phyloP scores from a whole-genome alignment of 2,113 vertebrate genomes.

The Hippocampus comes region DNA sequence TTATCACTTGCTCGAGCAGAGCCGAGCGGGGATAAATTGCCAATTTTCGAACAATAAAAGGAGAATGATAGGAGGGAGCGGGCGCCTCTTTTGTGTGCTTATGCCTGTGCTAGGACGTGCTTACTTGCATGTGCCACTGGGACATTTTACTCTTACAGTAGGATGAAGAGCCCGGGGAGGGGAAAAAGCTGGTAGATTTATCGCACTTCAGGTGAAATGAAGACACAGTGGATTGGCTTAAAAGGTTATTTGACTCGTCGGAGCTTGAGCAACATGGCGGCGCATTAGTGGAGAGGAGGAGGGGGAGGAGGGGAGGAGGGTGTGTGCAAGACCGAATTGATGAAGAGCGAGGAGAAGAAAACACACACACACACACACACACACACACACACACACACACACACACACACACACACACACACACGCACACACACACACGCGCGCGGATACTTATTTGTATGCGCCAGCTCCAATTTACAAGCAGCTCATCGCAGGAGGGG shows the following conservation, averaged over 20 bases:
- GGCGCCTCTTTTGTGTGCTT: background rate
- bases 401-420: background rate
- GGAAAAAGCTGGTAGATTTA: slow-evolving; percentile 4
- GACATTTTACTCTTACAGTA: slow-evolving; percentile 2
- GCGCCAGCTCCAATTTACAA: slow-evolving; percentile 14
- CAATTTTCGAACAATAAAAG: slow-evolving; percentile 11
- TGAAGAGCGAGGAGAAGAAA: slow-evolving; percentile 14
- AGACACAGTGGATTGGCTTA: slow-evolving; percentile 57
- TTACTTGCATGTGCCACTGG: background rate
- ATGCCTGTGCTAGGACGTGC: background rate
- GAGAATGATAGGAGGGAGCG: background rate
- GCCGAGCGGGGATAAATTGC: slow-evolving; percentile 15
- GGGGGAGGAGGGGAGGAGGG: slow-evolving; percentile 48
- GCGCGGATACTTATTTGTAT: background rate
- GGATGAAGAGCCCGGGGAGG: slow-evolving; percentile 1
- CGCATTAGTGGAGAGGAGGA: slow-evolving; percentile 44
- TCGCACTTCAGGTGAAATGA: slow-evolving; percentile 43
- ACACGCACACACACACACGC: background rate
- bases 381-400: background rate
- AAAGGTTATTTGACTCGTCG: slow-evolving; percentile 69
- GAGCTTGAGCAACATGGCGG: slow-evolving; percentile 7
- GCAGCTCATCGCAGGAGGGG: slow-evolving; percentile 8
- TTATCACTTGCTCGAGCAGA: slow-evolving; percentile 1
- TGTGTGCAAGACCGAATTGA: slow-evolving; percentile 19
- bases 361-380: background rate